phyloP scores from a whole-genome alignment of 1,140 invertebrate genomes.

The Bombus affinis region DNA sequence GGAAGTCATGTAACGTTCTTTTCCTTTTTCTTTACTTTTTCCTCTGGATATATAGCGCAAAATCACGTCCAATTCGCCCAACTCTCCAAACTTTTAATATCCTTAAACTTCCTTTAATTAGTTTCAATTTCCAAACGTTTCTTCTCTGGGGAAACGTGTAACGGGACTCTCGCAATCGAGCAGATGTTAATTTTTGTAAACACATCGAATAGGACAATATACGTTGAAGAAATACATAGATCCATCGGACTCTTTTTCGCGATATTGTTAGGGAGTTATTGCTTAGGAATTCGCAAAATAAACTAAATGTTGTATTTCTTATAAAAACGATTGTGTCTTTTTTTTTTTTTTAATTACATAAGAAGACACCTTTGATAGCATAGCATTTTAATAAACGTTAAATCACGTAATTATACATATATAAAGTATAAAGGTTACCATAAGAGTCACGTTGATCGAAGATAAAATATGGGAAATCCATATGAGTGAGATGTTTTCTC shows the following conservation, averaged over 20 bases:
- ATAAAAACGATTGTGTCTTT: constrained; percentile 63
- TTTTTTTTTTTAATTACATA: constrained; percentile 51
- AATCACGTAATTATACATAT: background rate
- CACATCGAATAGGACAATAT: constrained; percentile 70
- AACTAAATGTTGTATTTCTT: constrained; percentile 82
- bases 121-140: constrained; percentile 10
- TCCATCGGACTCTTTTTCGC: constrained; percentile 72
- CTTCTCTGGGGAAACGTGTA: constrained; percentile 57
- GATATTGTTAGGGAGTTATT: constrained; percentile 80
- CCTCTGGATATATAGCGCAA: constrained; percentile 12
- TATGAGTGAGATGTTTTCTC: background rate
- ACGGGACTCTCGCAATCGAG: constrained; percentile 79
- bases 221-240: constrained; percentile 50
- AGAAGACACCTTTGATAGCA: constrained; percentile 31
- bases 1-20: constrained; percentile 78
- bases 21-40: constrained; percentile 71
- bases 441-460: background rate
- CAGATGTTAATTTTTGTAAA: constrained; percentile 72
- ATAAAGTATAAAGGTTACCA: background rate
- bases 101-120: constrained; percentile 18
- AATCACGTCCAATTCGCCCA: constrained; percentile 40
- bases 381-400: background rate
- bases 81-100: constrained; percentile 52
- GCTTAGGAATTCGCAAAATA: constrained; percentile 80
- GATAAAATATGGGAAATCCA: no score